Evolutionary conservation across 2,888 invertebrate genomes (phyloP).

Genomic region (Lasioglossum morio): DNA sequence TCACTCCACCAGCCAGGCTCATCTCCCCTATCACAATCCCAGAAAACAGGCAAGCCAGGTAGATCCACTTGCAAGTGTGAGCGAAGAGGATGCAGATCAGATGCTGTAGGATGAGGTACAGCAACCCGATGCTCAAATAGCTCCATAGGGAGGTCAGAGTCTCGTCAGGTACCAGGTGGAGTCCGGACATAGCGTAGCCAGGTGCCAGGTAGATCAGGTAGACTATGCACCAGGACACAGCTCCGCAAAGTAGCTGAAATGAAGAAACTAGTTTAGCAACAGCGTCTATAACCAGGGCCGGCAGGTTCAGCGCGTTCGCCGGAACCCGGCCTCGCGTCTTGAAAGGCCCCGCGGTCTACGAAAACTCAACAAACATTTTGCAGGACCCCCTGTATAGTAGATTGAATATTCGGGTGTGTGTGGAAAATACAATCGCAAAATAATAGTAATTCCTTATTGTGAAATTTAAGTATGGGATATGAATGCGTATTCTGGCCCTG

Average conservation of each 20-base stretch:
- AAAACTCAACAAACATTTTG: too few species aligned
- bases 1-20: conserved; percentile 78
- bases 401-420: too few species aligned
- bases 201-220: conserved; percentile 95
- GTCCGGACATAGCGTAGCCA: conserved; percentile 94
- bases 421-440: too few species aligned
- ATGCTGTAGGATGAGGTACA: conserved; percentile 81
- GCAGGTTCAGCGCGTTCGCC: too few species aligned
- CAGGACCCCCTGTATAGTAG: too few species aligned
- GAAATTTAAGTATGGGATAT: too few species aligned
- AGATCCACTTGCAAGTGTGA: conserved; percentile 80
- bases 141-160: conserved; percentile 81
- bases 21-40: conserved; percentile 80
- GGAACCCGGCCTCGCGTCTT: too few species aligned
- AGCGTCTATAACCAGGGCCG: too few species aligned
- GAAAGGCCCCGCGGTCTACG: too few species aligned
- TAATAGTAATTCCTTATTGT: too few species aligned
- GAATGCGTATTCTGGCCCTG: too few species aligned
- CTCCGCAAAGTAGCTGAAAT: conserved; percentile 90
- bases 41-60: conserved; percentile 77
- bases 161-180: conserved; percentile 86
- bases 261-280: background rate
- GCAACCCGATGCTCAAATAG: conserved; percentile 78
- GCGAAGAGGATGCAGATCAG: conserved; percentile 79
- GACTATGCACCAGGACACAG: conserved; percentile 92